Base-by-base conservation (phyloP, 2,888 invertebrate species). In the Odiellus spinosus region DNA sequence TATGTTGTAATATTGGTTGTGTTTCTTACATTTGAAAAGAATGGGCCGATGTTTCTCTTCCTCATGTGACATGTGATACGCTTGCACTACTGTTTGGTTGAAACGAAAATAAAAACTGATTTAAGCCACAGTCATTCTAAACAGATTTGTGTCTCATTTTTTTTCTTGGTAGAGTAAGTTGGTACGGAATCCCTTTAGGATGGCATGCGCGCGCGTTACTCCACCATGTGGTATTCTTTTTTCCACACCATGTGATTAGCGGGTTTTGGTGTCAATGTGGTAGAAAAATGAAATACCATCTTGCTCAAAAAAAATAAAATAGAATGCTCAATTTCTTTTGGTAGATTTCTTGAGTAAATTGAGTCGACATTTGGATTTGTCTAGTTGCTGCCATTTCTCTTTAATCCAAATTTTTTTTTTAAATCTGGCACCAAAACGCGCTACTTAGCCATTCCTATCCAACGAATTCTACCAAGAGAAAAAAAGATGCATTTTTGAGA, bases 31-130 rank as follows among this genome's bases (percentile, higher is more conserved):
- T 36, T 34, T 26, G 26, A 26, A 26, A 26, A 26, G 26, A 26
- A 26, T 26, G 26, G 26, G 26, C 26, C 26, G 8, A 26, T 26
- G 26, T 26, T 26, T 26, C 26, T 26, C 26, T 26, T 26, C 26
- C 26, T 26, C 26, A 26, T 50, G 66, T 41, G 63, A 66, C 53
- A 61, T 63, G 3, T 52, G 66, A 45, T 64, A 45, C 4, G 26
- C 26, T 26, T 26, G 26, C 26, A 26, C 26, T 26, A 33, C 21
- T 26, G 19, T 43, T 42, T 18, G 26, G 32, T 18, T 32, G 35
- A 44, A 19, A 45, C 34, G 19, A 44, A 33, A 26, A 26, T 26
- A 26, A 26, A 26, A 26, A 26, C 5, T 26, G 26, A 26, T 26
- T 26, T 26, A 8, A 26, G 26, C 8, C 26, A 8, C 26, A 26